Conservation (phyloP, 1,140 invertebrate genomes). For the Oedothorax gibbosus region DNA sequence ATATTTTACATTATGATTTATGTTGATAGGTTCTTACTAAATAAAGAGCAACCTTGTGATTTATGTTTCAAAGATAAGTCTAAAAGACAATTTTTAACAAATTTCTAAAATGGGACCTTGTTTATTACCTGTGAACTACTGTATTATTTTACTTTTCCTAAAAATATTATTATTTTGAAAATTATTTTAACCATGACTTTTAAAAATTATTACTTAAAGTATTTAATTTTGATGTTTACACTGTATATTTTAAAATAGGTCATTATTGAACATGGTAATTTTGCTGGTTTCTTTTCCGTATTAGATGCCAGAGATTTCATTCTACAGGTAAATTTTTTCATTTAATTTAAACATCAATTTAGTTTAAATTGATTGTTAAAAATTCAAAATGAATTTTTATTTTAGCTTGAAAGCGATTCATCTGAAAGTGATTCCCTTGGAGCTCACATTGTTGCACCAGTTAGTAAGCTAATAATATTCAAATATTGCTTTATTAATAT, state of each 20-base stretch:
- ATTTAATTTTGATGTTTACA: not conserved
- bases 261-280: conserved; percentile 85
- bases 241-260: conserved; percentile 68
- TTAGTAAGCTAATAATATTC: conserved; percentile 69
- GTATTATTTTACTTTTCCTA: too few species aligned
- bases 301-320: conserved; percentile 70
- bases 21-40: too few species aligned
- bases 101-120: too few species aligned
- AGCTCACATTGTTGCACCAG: conserved; percentile 80
- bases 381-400: not conserved
- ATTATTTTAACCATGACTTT: too few species aligned
- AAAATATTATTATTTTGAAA: too few species aligned
- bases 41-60: too few species aligned
- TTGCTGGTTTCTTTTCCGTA: conserved; percentile 77
- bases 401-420: conserved; percentile 21
- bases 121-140: too few species aligned
- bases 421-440: not conserved
- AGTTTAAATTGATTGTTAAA: not conserved
- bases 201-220: too few species aligned
- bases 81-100: too few species aligned
- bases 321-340: conserved; percentile 62
- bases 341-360: not conserved
- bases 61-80: too few species aligned
- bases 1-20: too few species aligned
- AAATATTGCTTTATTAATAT: not conserved